Percentiles rank a stretch among this genome's conserved stretches.
Conservation (phyloP, 2,113 vertebrate species). For the Nothobranchius kuhntae region DNA sequence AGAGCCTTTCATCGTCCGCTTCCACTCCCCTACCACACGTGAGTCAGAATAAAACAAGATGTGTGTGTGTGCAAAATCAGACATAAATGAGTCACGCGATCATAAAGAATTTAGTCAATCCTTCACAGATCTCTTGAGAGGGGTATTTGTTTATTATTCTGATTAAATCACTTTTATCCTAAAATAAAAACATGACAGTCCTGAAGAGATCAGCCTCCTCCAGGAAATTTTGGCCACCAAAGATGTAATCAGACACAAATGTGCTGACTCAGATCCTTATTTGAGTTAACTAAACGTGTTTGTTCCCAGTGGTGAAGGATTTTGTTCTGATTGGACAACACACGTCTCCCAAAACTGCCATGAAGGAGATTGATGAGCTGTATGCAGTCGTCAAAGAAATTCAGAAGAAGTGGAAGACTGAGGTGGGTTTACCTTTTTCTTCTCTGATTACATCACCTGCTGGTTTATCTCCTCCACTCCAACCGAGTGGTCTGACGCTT, state of each 20-base stretch:
- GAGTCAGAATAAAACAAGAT: slow-evolving; percentile 11
- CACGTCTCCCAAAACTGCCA: slow-evolving; percentile 78
- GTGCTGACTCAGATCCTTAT: too few relatives aligned
- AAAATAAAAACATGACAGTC: too few relatives aligned
- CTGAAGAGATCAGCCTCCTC: too few relatives aligned
- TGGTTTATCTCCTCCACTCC: slow-evolving; percentile 1
- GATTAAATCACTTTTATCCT: too few relatives aligned
- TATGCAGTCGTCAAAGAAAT: slow-evolving; percentile 76
- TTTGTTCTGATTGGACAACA: slow-evolving; percentile 83
- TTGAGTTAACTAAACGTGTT: too few relatives aligned
- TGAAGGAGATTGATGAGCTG: slow-evolving; percentile 80
- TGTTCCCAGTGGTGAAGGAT: slow-evolving; percentile 76
- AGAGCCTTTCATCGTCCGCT: slow-evolving; percentile 78
- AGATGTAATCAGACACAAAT: too few relatives aligned
- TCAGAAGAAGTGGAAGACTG: slow-evolving; percentile 76
- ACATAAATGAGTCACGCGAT: too few relatives aligned
- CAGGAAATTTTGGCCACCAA: too few relatives aligned
- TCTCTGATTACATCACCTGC: background rate
- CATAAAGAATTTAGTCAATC: too few relatives aligned
- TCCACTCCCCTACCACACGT: slow-evolving; percentile 80
- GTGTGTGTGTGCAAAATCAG: too few relatives aligned
- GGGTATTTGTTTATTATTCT: too few relatives aligned
- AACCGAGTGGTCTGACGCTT: background rate
- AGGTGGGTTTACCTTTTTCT: slow-evolving; percentile 59
- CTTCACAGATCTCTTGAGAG: too few relatives aligned